These are phyloP conservation scores for Aptenodytes patagonicus DNA, from an alignment of 2,113 vertebrate species.

Conservation along the genomic window DNA sequence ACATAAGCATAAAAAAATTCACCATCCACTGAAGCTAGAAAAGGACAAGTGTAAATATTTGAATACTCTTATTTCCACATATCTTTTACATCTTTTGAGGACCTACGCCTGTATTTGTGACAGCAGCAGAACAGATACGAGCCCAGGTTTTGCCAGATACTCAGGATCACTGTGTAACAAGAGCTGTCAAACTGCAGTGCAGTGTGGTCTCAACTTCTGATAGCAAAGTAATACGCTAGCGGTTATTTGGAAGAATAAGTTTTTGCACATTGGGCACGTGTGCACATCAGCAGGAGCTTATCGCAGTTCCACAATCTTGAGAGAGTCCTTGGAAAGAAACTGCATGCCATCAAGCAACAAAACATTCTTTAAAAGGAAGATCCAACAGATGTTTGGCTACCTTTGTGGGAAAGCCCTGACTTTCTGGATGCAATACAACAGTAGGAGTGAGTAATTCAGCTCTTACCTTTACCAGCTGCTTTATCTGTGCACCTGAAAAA, in stretches of 20 bases:
- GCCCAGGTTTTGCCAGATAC: neutral
- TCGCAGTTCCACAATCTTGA: neutral
- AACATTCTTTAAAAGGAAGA: neutral
- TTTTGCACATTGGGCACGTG: fast-evolving
- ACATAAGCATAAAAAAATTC: neutral
- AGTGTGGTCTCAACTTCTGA: fast-evolving
- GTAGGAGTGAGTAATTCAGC: neutral
- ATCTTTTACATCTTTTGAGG: neutral
- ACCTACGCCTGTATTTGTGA: neutral
- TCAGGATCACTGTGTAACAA: neutral
- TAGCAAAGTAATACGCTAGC: fast-evolving
- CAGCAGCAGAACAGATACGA: neutral
- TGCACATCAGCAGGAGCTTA: neutral
- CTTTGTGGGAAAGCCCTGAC: neutral
- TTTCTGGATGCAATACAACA: neutral
- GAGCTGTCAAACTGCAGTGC: neutral
- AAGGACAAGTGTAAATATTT: neutral
- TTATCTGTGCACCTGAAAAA: slow-evolving; percentile 73
- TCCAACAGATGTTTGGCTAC: neutral
- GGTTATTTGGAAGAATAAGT: neutral
- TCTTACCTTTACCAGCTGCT: slow-evolving; percentile 78
- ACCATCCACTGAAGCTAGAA: neutral
- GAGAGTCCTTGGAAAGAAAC: neutral
- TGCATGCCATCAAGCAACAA: neutral
- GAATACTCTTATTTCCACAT: neutral